Evolutionary conservation across 2,888 invertebrate species (phyloP).

Genomic region (Hypomecis atomaria): DNA sequence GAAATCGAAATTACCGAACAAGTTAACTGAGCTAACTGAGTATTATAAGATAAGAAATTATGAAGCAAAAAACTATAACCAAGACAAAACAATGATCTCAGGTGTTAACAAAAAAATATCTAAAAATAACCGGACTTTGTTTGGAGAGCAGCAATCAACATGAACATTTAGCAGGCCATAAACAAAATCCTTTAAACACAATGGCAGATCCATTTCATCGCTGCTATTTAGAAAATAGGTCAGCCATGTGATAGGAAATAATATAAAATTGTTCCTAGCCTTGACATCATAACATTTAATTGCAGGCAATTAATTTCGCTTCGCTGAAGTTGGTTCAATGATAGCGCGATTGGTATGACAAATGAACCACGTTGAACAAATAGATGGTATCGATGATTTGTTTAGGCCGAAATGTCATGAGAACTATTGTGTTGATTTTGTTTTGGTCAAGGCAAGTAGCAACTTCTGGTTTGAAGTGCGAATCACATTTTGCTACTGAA

Average conservation of each 20-base stretch:
- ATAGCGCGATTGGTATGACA: slow-evolving; percentile 66
- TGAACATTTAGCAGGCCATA: slow-evolving; percentile 21
- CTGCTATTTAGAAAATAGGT: slow-evolving; percentile 60
- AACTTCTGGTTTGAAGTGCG: slow-evolving; percentile 2
- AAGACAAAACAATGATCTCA: background rate
- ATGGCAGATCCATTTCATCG: slow-evolving; percentile 33
- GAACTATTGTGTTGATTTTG: slow-evolving; percentile 13
- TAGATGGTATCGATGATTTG: slow-evolving; percentile 38
- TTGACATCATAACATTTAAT: slow-evolving; percentile 82
- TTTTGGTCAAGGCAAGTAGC: slow-evolving; percentile 16
- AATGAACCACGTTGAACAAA: slow-evolving; percentile 46
- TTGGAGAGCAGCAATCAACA: slow-evolving; percentile 17
- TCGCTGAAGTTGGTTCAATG: slow-evolving; percentile 61
- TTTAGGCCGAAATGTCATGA: slow-evolving; percentile 31
- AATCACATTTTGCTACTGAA: background rate
- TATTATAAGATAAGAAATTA: background rate
- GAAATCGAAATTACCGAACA: too few species aligned
- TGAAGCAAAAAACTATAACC: background rate
- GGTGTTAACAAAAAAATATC: background rate
- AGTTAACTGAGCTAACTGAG: too few species aligned
- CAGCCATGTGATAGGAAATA: slow-evolving; percentile 59
- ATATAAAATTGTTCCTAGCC: slow-evolving; percentile 65
- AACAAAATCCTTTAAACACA: slow-evolving; percentile 34
- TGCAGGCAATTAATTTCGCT: slow-evolving; percentile 73
- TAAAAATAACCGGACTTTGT: slow-evolving; percentile 11